Evolutionary conservation across 2,888 invertebrate genomes (phyloP).

Genomic region (Antheraea yamamai): DNA sequence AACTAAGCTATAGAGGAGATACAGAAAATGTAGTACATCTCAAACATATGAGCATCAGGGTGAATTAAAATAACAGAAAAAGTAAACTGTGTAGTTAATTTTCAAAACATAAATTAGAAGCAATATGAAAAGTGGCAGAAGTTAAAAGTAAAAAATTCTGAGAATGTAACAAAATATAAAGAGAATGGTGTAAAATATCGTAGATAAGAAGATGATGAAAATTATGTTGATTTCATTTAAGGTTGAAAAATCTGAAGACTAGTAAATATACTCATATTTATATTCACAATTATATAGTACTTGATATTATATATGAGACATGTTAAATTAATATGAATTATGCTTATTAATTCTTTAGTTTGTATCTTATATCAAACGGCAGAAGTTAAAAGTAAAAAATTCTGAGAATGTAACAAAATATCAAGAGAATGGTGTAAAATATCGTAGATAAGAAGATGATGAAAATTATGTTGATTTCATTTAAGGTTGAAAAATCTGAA

Average conservation of each 20-base stretch:
- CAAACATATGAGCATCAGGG: conserved; percentile 80
- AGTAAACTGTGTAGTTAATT: conserved; percentile 46
- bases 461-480: conserved; percentile 69
- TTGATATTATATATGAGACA: too few relatives aligned
- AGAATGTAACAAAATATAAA: conserved; percentile 33
- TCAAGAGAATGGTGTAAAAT: conserved; percentile 39
- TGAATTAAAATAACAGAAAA: conserved; percentile 54
- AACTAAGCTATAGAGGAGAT: conserved; percentile 81
- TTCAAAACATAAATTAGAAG: conserved; percentile 81
- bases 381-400: conserved; percentile 81
- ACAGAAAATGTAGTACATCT: conserved; percentile 80
- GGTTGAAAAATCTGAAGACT: conserved; percentile 54
- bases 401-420: conserved; percentile 39
- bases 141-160: conserved; percentile 80
- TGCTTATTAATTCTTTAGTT: too few relatives aligned
- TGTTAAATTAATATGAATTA: too few relatives aligned
- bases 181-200: conserved; percentile 51
- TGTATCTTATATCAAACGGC: too few relatives aligned
- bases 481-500: conserved; percentile 55
- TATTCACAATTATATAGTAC: too few relatives aligned
- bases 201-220: conserved; percentile 72
- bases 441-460: conserved; percentile 71
- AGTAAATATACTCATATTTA: too few relatives aligned
- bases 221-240: conserved; percentile 65
- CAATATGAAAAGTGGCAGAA: conserved; percentile 84